These are phyloP conservation scores for Mycogona germanica DNA, from an alignment of 2,888 invertebrate genomes.

Conservation along the genomic window DNA sequence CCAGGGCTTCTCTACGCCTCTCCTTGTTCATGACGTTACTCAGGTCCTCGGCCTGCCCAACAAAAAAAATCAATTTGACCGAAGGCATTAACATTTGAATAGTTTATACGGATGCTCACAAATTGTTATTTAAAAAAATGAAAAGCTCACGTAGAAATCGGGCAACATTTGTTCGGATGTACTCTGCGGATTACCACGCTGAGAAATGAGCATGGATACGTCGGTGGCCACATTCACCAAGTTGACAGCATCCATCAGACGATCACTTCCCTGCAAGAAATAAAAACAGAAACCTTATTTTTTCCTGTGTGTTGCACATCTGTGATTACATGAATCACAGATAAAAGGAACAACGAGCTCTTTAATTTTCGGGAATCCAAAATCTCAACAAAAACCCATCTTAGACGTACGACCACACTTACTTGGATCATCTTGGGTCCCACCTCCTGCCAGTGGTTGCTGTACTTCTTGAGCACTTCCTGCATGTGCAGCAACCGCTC, in stretches of 20 bases:
- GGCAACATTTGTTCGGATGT: conserved; percentile 71
- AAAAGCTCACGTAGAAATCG: conserved; percentile 57
- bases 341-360: no score
- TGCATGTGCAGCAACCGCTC: conserved; percentile 74
- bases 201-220: conserved; percentile 48
- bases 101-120: background rate
- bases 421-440: conserved; percentile 51
- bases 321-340: no score
- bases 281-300: no score
- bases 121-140: background rate
- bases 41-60: conserved; percentile 66
- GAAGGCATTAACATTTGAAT: background rate
- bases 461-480: conserved; percentile 46
- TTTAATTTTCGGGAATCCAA: no score
- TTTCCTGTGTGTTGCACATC: no score
- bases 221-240: conserved; percentile 46
- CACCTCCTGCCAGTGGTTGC: conserved; percentile 49
- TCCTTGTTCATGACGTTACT: conserved; percentile 87
- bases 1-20: conserved; percentile 70
- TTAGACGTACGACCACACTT: no score
- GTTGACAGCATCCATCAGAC: conserved; percentile 51
- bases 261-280: conserved; percentile 50
- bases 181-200: conserved; percentile 54
- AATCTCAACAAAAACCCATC: background rate
- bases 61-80: background rate